Percentiles rank a stretch among this genome's conserved stretches.
phyloP scores from a whole-genome alignment of 2,797 vertebrate species.

The Enteromius radiatus region DNA sequence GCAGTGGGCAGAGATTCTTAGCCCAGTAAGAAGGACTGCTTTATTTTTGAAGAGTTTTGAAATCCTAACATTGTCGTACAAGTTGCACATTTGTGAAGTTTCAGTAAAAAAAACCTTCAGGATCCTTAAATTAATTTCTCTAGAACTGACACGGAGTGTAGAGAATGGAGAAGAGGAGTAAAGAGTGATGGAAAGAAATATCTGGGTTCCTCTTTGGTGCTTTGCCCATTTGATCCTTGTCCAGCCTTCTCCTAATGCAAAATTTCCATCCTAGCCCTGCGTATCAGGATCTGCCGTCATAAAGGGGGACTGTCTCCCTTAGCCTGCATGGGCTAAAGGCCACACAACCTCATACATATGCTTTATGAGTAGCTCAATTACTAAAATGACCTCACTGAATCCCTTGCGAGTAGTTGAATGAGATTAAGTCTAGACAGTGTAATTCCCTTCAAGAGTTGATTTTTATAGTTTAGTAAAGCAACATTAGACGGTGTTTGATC shows the following conservation, averaged over 20 bases:
- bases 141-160: not conserved
- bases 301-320: conserved; percentile 23
- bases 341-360: conserved; percentile 41
- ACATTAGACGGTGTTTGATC: conserved; percentile 16
- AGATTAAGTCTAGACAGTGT: conserved; percentile 56
- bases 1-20: conserved; percentile 20
- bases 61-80: conserved; percentile 11
- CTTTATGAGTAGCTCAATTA: conserved; percentile 53
- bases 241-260: conserved; percentile 48
- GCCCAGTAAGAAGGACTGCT: conserved; percentile 35
- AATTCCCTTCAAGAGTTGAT: conserved; percentile 32
- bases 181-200: conserved; percentile 17
- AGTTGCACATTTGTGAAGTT: not conserved
- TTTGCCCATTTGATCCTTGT: conserved; percentile 46
- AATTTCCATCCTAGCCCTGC: conserved; percentile 42
- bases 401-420: conserved; percentile 43
- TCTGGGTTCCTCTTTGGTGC: conserved; percentile 53
- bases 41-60: conserved; percentile 34
- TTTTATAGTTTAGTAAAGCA: conserved; percentile 30
- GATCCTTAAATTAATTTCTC: conserved; percentile 1
- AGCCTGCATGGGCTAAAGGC: conserved; percentile 41
- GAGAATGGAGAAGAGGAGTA: not conserved
- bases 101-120: not conserved
- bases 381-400: conserved; percentile 49
- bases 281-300: conserved; percentile 11